Percentiles rank a stretch among this genome's conserved stretches.
Evolutionary conservation across 1,140 invertebrate species (phyloP).

Genomic region (Drosophila ercepeae): DNA sequence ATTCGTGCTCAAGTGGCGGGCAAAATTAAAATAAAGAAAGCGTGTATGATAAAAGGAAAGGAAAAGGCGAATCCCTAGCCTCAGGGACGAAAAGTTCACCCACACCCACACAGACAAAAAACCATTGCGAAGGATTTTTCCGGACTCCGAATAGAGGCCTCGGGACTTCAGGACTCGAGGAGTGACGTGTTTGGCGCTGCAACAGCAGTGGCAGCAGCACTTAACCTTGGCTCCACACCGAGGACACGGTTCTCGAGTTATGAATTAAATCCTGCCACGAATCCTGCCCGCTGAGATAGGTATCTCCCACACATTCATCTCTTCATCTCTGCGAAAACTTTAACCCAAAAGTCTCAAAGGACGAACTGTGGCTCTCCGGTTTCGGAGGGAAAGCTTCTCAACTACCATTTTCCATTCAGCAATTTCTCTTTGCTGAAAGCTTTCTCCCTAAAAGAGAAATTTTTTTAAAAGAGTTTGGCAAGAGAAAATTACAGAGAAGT

Average conservation of each 20-base stretch:
- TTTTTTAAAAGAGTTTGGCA: background rate
- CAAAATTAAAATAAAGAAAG: slow-evolving; percentile 38
- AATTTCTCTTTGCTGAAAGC: slow-evolving; percentile 17
- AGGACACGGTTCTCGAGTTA: slow-evolving; percentile 77
- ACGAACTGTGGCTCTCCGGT: slow-evolving; percentile 8
- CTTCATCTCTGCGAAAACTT: slow-evolving; percentile 45
- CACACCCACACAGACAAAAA: slow-evolving; percentile 4
- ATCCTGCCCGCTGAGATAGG: slow-evolving; percentile 46
- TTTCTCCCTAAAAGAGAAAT: slow-evolving; percentile 13
- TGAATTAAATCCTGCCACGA: slow-evolving; percentile 76
- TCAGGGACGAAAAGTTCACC: slow-evolving; percentile 10
- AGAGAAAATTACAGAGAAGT: slow-evolving; percentile 8
- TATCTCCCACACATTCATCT: slow-evolving; percentile 14
- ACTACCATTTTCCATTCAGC: slow-evolving; percentile 57
- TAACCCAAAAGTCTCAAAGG: slow-evolving; percentile 54
- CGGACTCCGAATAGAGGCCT: slow-evolving; percentile 6
- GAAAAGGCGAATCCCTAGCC: slow-evolving; percentile 35
- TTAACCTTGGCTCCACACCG: slow-evolving; percentile 78
- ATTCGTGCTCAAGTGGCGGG: slow-evolving; percentile 66
- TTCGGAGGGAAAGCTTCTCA: slow-evolving; percentile 24
- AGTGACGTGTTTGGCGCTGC: slow-evolving; percentile 64
- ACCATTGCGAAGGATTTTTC: slow-evolving; percentile 22
- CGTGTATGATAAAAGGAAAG: slow-evolving; percentile 28
- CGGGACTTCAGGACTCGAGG: slow-evolving; percentile 34
- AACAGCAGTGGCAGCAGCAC: slow-evolving; percentile 31